phyloP scores from a whole-genome alignment of 2,888 invertebrate genomes.

The Perithous albicinctus region DNA sequence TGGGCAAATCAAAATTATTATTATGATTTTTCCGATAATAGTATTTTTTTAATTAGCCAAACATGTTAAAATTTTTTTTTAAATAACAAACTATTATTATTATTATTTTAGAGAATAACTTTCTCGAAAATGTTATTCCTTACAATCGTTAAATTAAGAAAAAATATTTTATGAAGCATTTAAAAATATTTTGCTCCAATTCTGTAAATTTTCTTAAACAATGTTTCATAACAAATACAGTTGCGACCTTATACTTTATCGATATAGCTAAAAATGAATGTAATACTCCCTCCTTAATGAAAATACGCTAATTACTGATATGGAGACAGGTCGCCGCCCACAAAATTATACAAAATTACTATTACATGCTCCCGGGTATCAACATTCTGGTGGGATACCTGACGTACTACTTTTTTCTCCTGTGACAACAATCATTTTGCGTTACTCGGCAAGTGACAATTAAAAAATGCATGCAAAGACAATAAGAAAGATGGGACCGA shows the following conservation, averaged over 20 bases:
- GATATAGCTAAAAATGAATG: background rate
- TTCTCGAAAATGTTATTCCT: no score
- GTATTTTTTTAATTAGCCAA: no score
- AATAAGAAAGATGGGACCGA: background rate
- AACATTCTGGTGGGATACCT: slow-evolving; percentile 11
- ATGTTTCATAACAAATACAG: background rate
- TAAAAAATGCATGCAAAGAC: slow-evolving; percentile 3
- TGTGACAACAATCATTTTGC: slow-evolving; percentile 42
- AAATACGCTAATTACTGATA: slow-evolving; percentile 1
- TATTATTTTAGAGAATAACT: no score
- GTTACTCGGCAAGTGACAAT: slow-evolving; percentile 32
- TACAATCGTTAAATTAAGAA: no score
- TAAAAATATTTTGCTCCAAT: background rate
- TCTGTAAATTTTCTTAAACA: background rate
- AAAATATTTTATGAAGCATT: no score
- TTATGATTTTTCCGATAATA: no score
- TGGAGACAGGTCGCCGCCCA: background rate
- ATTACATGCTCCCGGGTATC: slow-evolving; percentile 1
- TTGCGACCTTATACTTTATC: background rate
- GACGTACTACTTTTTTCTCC: slow-evolving; percentile 46
- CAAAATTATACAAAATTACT: slow-evolving; percentile 7
- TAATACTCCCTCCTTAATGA: background rate
- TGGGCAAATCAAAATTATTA: no score
- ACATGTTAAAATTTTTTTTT: no score
- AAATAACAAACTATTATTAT: no score